Conservation (phyloP, 2,888 invertebrate genomes). For the Cephalotes varians region DNA sequence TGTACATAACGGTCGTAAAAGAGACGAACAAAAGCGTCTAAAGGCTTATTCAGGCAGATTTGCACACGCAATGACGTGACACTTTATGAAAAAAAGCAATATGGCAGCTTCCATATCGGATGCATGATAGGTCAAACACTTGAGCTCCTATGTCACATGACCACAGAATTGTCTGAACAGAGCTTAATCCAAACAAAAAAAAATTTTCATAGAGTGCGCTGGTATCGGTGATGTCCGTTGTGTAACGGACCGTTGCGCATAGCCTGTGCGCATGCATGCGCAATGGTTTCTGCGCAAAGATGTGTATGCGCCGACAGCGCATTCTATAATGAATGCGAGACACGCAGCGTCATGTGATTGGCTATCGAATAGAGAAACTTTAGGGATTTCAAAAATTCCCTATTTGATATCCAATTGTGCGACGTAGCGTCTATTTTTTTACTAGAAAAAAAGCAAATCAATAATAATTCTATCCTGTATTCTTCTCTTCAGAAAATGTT, state of each 20-base stretch:
- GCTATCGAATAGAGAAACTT: no score
- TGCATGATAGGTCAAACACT: background rate
- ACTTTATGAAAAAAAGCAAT: background rate
- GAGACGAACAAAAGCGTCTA: background rate
- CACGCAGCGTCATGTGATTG: no score
- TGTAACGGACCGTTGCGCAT: background rate
- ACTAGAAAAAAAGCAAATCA: no score
- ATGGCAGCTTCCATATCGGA: background rate
- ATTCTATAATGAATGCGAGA: background rate
- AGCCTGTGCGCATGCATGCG: background rate
- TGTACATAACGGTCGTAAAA: background rate
- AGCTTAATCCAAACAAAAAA: background rate
- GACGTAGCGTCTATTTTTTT: no score
- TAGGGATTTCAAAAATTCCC: no score
- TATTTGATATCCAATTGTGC: no score
- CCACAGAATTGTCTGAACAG: background rate
- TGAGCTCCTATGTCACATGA: background rate
- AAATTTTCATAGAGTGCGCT: background rate
- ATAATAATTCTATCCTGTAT: no score
- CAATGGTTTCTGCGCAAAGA: background rate
- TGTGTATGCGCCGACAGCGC: background rate
- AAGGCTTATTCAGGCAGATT: background rate
- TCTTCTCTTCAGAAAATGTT: no score
- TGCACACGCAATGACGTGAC: background rate
- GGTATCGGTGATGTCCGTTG: background rate